These are phyloP conservation scores for Corythornis madagascariensis DNA, from an alignment of 2,113 vertebrate species.

Conservation along the genomic window DNA sequence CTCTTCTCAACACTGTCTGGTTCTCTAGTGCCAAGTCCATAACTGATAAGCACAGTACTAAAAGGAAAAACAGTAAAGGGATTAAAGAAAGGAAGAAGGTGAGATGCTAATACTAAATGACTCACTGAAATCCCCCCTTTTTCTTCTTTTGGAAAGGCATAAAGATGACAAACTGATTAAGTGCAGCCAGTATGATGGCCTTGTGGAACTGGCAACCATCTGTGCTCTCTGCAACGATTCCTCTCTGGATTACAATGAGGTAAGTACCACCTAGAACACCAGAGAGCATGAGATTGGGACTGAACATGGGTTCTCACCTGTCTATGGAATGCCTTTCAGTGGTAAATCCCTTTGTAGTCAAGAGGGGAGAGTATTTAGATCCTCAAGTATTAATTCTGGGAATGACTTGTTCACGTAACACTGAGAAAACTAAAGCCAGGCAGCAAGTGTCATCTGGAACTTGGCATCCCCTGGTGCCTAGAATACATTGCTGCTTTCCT, in stretches of 20 bases:
- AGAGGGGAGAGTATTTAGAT: background rate
- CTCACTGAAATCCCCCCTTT: background rate
- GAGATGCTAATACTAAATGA: background rate
- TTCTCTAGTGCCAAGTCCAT: background rate
- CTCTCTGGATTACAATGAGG: constrained; percentile 97
- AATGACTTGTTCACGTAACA: background rate
- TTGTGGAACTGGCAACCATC: constrained; percentile 95
- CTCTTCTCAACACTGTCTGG: background rate
- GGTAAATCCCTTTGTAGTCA: background rate
- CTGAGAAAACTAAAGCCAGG: background rate
- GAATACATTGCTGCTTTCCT: background rate
- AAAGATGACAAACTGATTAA: constrained; percentile 88
- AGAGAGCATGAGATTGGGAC: background rate
- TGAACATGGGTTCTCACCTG: background rate
- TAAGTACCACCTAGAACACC: constrained; percentile 62
- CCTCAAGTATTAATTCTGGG: background rate
- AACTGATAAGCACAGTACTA: background rate
- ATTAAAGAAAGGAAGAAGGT: background rate
- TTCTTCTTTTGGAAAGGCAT: constrained; percentile 76
- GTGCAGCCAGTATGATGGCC: constrained; percentile 85
- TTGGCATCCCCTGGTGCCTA: background rate
- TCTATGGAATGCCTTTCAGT: background rate
- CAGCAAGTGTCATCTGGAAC: background rate
- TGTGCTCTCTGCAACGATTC: constrained; percentile 98
- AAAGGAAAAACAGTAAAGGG: background rate